These are phyloP conservation scores for Python bivittatus DNA, from an alignment of 2,113 vertebrate genomes.

Conservation along the genomic window DNA sequence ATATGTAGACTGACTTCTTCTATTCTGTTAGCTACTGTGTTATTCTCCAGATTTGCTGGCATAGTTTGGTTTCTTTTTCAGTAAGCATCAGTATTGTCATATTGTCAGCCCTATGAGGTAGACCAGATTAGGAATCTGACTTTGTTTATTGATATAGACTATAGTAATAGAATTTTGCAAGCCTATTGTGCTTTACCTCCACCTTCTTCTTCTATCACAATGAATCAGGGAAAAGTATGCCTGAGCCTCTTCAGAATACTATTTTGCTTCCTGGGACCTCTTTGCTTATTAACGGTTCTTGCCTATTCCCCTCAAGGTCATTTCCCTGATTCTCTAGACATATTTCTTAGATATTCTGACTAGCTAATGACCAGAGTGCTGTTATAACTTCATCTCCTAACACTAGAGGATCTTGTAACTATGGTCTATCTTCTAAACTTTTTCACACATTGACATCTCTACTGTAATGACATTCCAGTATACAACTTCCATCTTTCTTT, in stretches of 20 bases:
- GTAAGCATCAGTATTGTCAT: too few species aligned
- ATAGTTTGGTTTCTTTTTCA: too few species aligned
- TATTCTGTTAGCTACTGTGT: too few species aligned
- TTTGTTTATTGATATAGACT: too few species aligned
- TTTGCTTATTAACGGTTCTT: neutral
- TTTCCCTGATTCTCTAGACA: neutral
- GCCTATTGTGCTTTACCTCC: neutral
- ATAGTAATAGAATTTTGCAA: too few species aligned
- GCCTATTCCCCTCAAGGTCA: neutral
- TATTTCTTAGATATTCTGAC: neutral
- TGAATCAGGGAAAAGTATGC: neutral
- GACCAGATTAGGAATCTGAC: too few species aligned
- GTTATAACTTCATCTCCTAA: neutral
- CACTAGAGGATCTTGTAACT: neutral
- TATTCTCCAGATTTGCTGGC: too few species aligned
- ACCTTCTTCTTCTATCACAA: neutral
- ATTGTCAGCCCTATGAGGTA: too few species aligned
- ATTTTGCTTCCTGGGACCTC: neutral
- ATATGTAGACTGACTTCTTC: too few species aligned
- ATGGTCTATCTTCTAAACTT: neutral
- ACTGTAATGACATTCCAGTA: too few species aligned
- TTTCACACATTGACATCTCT: too few species aligned
- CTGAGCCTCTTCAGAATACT: neutral
- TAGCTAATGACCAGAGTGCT: neutral
- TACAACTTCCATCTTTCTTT: neutral